Evolutionary conservation across 2,888 invertebrate species (phyloP).

Genomic region (Suillia variegata): DNA sequence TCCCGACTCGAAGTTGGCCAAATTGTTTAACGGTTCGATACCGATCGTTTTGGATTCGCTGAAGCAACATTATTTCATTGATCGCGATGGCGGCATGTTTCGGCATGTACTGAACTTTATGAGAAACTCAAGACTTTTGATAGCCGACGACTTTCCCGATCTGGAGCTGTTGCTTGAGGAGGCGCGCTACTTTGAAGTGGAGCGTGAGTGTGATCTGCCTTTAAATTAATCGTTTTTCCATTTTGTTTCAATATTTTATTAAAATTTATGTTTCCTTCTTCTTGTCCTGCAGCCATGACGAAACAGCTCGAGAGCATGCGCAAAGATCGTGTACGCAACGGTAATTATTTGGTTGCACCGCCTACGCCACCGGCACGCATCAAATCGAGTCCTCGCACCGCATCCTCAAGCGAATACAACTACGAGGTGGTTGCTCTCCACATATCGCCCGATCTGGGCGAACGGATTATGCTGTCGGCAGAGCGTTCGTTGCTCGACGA

Average conservation of each 20-base stretch:
- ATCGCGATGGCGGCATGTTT: conserved; percentile 97
- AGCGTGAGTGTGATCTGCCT: conserved; percentile 75
- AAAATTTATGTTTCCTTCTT: neutral
- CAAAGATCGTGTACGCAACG: conserved; percentile 71
- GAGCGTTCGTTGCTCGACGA: conserved; percentile 78
- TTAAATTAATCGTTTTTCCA: neutral
- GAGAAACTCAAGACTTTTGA: conserved; percentile 84
- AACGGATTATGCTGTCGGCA: conserved; percentile 81
- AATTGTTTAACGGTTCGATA: conserved; percentile 92
- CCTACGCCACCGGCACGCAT: conserved; percentile 57
- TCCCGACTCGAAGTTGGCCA: conserved; percentile 88
- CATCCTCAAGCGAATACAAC: conserved; percentile 57
- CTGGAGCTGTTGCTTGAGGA: conserved; percentile 88
- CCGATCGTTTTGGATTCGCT: conserved; percentile 94
- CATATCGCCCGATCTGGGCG: conserved; percentile 74
- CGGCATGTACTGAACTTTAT: conserved; percentile 96
- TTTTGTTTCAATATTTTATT: neutral
- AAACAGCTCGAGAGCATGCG: conserved; percentile 75
- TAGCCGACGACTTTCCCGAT: conserved; percentile 87
- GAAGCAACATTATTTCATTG: conserved; percentile 98
- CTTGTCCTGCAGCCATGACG: conserved; percentile 68
- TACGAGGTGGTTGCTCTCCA: conserved; percentile 84
- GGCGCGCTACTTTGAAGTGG: conserved; percentile 88
- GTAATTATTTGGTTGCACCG: conserved; percentile 62
- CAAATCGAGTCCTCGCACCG: conserved; percentile 51